Conservation (phyloP, 2,888 invertebrate genomes). For the Lepas anatifera region DNA sequence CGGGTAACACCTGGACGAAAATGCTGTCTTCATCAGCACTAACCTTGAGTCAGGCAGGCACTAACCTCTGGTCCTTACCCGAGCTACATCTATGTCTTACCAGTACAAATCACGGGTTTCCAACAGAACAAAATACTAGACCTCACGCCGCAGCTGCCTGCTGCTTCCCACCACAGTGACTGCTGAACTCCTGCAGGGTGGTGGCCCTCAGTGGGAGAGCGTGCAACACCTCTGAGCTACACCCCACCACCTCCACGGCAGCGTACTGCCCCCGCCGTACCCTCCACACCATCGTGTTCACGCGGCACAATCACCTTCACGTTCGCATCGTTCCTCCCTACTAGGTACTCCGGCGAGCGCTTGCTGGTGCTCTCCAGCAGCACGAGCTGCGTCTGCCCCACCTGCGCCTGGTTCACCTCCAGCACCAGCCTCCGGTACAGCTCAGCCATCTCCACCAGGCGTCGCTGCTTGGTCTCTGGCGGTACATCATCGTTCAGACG, state of each 20-base stretch:
- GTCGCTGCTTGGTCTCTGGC: slow-evolving; percentile 50
- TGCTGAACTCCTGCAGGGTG: neutral
- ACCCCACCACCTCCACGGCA: neutral
- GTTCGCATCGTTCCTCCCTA: slow-evolving; percentile 74
- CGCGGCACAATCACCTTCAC: slow-evolving; percentile 47
- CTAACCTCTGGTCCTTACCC: too few relatives aligned
- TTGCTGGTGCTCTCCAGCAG: slow-evolving; percentile 68
- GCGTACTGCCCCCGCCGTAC: neutral
- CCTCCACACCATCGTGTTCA: too few relatives aligned
- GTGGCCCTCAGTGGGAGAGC: neutral
- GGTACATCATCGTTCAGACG: slow-evolving; percentile 71
- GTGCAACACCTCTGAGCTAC: neutral
- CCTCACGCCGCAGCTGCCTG: too few relatives aligned
- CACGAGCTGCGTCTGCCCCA: slow-evolving; percentile 62
- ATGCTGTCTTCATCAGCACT: too few relatives aligned
- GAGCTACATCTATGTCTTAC: too few relatives aligned
- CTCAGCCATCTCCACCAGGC: slow-evolving; percentile 52
- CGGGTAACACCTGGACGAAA: too few relatives aligned
- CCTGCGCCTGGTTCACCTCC: slow-evolving; percentile 44
- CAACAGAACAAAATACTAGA: too few relatives aligned
- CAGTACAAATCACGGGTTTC: too few relatives aligned
- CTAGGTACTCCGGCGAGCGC: slow-evolving; percentile 48
- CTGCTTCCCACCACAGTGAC: too few relatives aligned
- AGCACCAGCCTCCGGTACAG: slow-evolving; percentile 53
- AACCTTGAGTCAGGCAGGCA: too few relatives aligned